A percentile compares a stretch with the other conserved stretches of the same genome.
Conservation (phyloP, 2,888 invertebrate genomes). For the Leptinotarsa rubiginosa region DNA sequence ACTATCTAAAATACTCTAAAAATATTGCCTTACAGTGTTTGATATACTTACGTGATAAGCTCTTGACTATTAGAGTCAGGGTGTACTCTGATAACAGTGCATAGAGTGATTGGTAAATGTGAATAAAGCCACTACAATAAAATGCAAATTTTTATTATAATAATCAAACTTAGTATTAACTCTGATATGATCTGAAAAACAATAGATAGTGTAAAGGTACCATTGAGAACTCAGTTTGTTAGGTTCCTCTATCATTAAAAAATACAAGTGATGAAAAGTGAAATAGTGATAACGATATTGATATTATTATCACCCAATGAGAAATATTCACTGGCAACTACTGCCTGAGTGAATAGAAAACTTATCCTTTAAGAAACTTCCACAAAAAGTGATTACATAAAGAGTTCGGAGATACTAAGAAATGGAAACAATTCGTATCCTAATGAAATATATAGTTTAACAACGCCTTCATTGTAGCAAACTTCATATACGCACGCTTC, state of each 20-base stretch:
- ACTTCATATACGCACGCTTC: too few species aligned
- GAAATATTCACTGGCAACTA: background rate
- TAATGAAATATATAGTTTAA: background rate
- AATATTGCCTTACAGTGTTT: slow-evolving; percentile 15
- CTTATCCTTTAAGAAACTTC: background rate
- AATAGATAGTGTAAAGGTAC: slow-evolving; percentile 28
- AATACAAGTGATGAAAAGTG: slow-evolving; percentile 31
- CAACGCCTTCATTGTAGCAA: background rate
- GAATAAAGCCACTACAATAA: slow-evolving; percentile 44
- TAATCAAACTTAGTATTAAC: slow-evolving; percentile 42
- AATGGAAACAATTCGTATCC: background rate
- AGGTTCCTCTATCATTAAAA: slow-evolving; percentile 7
- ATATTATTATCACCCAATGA: slow-evolving; percentile 2
- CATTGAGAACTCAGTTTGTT: slow-evolving; percentile 29
- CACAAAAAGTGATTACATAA: background rate
- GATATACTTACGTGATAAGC: slow-evolving; percentile 36
- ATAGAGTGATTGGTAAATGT: slow-evolving; percentile 26
- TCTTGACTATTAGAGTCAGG: slow-evolving; percentile 16
- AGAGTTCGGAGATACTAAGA: background rate
- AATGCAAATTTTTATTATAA: slow-evolving; percentile 46
- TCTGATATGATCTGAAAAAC: slow-evolving; percentile 39
- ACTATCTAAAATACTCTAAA: background rate
- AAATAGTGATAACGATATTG: slow-evolving; percentile 24
- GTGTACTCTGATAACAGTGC: slow-evolving; percentile 28
- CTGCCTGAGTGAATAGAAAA: background rate